Evolutionary conservation across 2,888 invertebrate species (phyloP).

Genomic region (Rhamnusium bicolor): DNA sequence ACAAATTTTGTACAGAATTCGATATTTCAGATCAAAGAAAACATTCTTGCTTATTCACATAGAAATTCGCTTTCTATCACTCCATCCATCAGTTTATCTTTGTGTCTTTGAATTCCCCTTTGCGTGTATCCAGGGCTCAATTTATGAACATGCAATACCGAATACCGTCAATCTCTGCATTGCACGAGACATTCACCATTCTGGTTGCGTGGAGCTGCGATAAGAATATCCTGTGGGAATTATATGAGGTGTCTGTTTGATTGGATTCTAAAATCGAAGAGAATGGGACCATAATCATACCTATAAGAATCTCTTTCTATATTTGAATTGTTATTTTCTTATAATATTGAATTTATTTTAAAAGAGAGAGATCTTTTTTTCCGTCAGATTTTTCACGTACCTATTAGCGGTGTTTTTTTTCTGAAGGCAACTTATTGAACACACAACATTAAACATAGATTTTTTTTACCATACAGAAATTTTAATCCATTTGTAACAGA

Average conservation of each 20-base stretch:
- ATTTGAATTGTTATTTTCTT: neutral
- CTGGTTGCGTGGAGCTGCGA: neutral
- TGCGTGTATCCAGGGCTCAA: neutral
- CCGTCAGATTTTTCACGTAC: too few relatives aligned
- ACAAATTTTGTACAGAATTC: neutral
- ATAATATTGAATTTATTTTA: too few relatives aligned
- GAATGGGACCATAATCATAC: neutral
- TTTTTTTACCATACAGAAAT: too few relatives aligned
- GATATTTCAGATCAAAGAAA: neutral
- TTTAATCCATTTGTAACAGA: too few relatives aligned
- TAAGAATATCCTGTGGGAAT: slow-evolving; percentile 14
- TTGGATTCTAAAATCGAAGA: neutral
- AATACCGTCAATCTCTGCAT: neutral
- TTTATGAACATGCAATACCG: slow-evolving; percentile 3
- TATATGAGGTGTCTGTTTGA: neutral
- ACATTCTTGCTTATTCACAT: neutral
- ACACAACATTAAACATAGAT: too few relatives aligned
- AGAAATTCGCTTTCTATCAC: slow-evolving; percentile 14
- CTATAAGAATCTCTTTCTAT: neutral
- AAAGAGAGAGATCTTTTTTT: too few relatives aligned
- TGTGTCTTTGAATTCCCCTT: neutral
- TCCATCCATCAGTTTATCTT: slow-evolving; percentile 9
- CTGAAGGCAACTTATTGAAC: too few relatives aligned
- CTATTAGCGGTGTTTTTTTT: too few relatives aligned
- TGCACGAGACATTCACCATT: neutral